Evolutionary conservation across 2,797 vertebrate species (phyloP), one percentile per base, ranked within the genome.

Genomic region (Graptemys geographica): DNA sequence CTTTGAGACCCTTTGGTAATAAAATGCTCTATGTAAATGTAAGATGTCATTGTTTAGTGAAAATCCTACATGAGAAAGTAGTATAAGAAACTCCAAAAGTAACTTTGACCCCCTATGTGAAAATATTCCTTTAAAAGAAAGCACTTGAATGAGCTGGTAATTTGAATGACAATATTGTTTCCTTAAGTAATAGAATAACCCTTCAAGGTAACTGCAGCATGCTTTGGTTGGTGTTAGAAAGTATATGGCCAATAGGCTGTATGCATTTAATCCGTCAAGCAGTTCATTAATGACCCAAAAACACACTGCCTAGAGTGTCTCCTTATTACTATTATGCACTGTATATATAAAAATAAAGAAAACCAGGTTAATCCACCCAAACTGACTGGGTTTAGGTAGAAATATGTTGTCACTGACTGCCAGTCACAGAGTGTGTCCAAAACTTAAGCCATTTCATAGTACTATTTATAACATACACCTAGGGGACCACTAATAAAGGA

Each of bases 121-220:
- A 72, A 85, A 5, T 12, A 47, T 53, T 87, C 1, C 49, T 47
- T 84, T 88, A n/a, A n/a, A n/a, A n/a, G 62, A 65, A 65, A 65
- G 13, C 62, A n/a, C 18, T 69, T 33, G 9, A 81, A 79, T 90
- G 49, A 55, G 57, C 13, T 90, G 15, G 44, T 53, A 44, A 16
- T 51, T 69, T 74, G 72, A 90, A 92, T 23, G 41, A 74, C 7
- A 78, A 1, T 37, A 69, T 69, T 16, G 16, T 69, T 69, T 69
- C 15, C 31, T 69, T 69, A 69, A 69, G 62, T 16, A 1, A 0
- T 74, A 84, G 41, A n/a, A 0, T 8, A 52, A 51, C 3, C 0
- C 0, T 5, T 33, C 44, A 11, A 76, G 19, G 18, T 69, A 90
- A 88, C 25, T 41, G 23, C 13, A 18, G 21, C 49, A 47, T n/a